phyloP scores from a whole-genome alignment of 2,888 invertebrate species.

The Lobophora halterata region DNA sequence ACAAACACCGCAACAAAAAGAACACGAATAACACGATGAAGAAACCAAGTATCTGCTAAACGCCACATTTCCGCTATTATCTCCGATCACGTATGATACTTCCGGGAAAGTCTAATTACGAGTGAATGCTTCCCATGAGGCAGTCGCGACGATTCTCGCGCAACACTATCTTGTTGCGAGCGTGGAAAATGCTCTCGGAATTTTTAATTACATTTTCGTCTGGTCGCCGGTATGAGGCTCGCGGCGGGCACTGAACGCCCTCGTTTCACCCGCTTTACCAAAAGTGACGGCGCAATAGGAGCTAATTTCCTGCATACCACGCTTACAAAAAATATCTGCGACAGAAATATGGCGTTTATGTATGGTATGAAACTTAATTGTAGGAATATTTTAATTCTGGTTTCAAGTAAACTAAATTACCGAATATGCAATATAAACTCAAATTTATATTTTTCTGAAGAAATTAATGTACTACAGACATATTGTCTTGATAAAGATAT shows the following conservation, averaged over 20 bases:
- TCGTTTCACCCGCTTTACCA: constrained; percentile 76
- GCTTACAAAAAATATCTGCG: constrained; percentile 69
- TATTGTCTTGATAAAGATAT: too few species aligned
- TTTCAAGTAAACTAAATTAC: constrained; percentile 2
- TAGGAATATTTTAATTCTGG: constrained; percentile 39
- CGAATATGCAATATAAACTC: not conserved
- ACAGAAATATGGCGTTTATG: constrained; percentile 69
- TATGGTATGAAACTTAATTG: constrained; percentile 51
- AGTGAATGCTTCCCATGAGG: constrained; percentile 74
- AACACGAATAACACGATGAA: constrained; percentile 14
- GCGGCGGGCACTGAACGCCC: constrained; percentile 66
- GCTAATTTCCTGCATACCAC: constrained; percentile 80
- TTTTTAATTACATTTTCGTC: constrained; percentile 81
- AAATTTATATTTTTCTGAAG: too few species aligned
- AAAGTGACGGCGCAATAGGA: constrained; percentile 80
- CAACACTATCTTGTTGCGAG: constrained; percentile 79
- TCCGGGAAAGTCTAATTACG: constrained; percentile 74
- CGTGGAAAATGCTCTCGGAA: constrained; percentile 78
- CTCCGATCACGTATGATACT: constrained; percentile 52
- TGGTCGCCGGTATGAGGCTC: constrained; percentile 72
- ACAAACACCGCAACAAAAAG: constrained; percentile 19
- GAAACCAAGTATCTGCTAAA: constrained; percentile 25
- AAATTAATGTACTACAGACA: too few species aligned
- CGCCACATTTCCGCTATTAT: constrained; percentile 45
- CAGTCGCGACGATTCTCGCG: constrained; percentile 70